Evolutionary conservation across 2,888 invertebrate genomes (phyloP), one percentile per base, ranked within the genome.

Genomic region (Stomorhina lunata): DNA sequence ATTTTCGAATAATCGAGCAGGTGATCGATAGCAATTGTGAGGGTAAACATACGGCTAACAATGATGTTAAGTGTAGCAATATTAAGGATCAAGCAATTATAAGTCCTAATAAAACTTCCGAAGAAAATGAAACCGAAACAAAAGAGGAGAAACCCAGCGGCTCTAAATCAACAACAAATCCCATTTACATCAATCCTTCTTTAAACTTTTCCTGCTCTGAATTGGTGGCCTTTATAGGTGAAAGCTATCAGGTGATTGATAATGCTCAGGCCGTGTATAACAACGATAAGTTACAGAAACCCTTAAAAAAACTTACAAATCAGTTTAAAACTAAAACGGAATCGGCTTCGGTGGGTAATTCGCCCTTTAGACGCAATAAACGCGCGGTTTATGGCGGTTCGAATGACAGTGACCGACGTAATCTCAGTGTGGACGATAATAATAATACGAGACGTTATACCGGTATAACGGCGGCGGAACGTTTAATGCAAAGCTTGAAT

Each of bases 1-100:
- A 89, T 76, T 84, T 89, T 73, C 87, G 89, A 29, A 89, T 89
- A 2, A 89, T 89, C 79, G 89, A 89, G 72, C 89, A 89, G 69
- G 89, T 89, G 32, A 88, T 89, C 84, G 89, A 89, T 63, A 89
- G 87, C 71, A 86, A 83, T 61, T 77, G 76, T 32, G 73, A 73
- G 20, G 80, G 79, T 6, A 84, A 80, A 32, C 82, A 80, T 53
- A 72, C 66, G 0, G 53, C 50, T 2, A 32, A 37, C 4, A 69
- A 71, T 22, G 29, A 37, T 15, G 59, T 53, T 17, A 80, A 77
- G 53, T 80, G 77, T 17, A 48, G 73, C 2, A 53, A 50, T 55
- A n/a, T 27, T 0, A 72, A 50, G 9, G 65, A 55, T 2, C 66
- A 48, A 72, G 27, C 15, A 9, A 66, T 17, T 22, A 17, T n/a